A percentile compares a stretch with the other conserved stretches of the same genome.
These are phyloP conservation scores for Xyrauchen texanus DNA, from an alignment of 2,113 vertebrate species.

Conservation along the genomic window DNA sequence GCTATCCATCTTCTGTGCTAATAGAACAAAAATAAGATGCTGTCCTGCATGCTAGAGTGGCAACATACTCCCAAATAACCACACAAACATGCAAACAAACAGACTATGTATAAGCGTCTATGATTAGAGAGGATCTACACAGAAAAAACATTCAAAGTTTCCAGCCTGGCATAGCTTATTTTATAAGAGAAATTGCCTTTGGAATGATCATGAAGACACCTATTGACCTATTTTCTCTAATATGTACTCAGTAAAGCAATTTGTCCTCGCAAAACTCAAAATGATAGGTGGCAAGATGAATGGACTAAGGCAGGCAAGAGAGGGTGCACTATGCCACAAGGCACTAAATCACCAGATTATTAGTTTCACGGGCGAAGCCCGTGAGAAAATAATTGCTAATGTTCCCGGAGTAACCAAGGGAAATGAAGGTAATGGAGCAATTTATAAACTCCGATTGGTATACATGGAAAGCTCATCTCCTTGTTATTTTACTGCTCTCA, in stretches of 20 bases:
- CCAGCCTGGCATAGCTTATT: not conserved
- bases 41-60: constrained; percentile 48
- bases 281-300: constrained; percentile 83
- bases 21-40: constrained; percentile 53
- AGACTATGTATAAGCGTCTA: constrained; percentile 48
- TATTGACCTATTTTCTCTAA: constrained; percentile 79
- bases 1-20: constrained; percentile 70
- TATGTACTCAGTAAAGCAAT: constrained; percentile 73
- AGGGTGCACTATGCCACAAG: constrained; percentile 71
- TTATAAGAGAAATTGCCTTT: constrained; percentile 19
- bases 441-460: constrained; percentile 86
- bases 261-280: constrained; percentile 80
- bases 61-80: constrained; percentile 23
- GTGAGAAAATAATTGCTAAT: constrained; percentile 84
- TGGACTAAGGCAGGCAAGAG: constrained; percentile 74
- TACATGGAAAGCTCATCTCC: constrained; percentile 80
- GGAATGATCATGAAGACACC: constrained; percentile 66
- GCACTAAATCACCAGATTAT: constrained; percentile 84
- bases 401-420: constrained; percentile 82
- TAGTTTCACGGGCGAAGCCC: constrained; percentile 81
- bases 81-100: not conserved
- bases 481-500: constrained; percentile 78
- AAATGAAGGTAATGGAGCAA: constrained; percentile 85
- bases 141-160: not conserved
- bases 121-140: constrained; percentile 11